Base-by-base conservation (phyloP, 2,797 vertebrate species). In the Thripadectes ignobilis region DNA sequence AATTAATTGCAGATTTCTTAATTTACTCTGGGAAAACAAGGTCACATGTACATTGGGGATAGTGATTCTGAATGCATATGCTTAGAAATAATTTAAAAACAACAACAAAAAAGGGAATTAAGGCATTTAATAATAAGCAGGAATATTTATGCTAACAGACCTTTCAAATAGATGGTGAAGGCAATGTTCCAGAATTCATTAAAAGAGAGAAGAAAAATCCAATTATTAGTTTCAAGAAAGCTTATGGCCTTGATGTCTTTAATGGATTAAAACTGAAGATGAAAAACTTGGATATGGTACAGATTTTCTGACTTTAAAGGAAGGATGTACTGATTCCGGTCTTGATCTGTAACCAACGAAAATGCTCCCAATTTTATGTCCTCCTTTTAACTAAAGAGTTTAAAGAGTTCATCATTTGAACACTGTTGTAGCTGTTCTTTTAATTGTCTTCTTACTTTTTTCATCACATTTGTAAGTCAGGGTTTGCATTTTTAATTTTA, bases 1-100 rank as follows among this genome's bases (percentile, higher is more conserved):
- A 92, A 93, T 85, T 81, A 88, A 90, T 54, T 81, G 27, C 89
- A 96, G 79, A 79, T 77, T 88, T 93, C 41, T 77, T 80, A 68
- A 78, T 73, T 86, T 92, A 66, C 10, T 38, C 34, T 71, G 27
- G 13, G 39, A 90, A 89, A 89, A 39, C 14, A 72, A 84, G 27
- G 26, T 85, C 46, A 51, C 2, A 3, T 34, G 9, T 52, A 21
- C 15, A 3, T 57, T 52, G 11, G 12, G 43, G 45, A 41, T 30
- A 55, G 13, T 76, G 18, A 71, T 69, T 93, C 24, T 84, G 39
- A 63, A 84, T 49, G 2, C 24, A 58, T 41, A 63, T 48, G 4
- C 22, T 81, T 84, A 73, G 14, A 78, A 92, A 59, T 57, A 59
- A 68, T 46, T 72, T 68, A 79, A 62, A 4, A 45, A 24, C 9